These are phyloP conservation scores for Triplophysa dalaica DNA, from an alignment of 2,113 vertebrate genomes.

Conservation along the genomic window DNA sequence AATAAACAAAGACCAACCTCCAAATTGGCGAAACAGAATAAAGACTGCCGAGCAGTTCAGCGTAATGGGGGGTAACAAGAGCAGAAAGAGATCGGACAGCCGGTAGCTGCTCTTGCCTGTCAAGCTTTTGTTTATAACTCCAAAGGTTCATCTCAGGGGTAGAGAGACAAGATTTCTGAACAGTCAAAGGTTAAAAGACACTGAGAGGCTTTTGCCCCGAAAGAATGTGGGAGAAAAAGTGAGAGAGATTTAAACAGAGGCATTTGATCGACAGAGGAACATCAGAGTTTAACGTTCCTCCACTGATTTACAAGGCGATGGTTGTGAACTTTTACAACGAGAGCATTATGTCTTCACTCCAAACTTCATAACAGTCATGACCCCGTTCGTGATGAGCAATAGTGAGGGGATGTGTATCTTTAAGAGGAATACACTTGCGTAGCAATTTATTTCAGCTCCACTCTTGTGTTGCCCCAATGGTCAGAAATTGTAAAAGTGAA, in stretches of 20 bases:
- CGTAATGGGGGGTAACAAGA: neutral
- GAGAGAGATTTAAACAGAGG: slow-evolving; percentile 20
- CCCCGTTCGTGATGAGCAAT: neutral
- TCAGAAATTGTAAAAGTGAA: too few species aligned
- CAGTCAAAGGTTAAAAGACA: slow-evolving; percentile 42
- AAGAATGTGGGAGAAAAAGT: slow-evolving; percentile 16
- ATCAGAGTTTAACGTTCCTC: neutral
- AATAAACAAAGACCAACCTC: slow-evolving; percentile 8
- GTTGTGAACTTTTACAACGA: neutral
- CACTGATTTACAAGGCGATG: neutral
- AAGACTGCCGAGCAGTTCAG: neutral
- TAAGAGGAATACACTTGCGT: too few species aligned
- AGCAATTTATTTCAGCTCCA: too few species aligned
- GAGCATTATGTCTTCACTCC: neutral
- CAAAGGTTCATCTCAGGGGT: slow-evolving; percentile 19
- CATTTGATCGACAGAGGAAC: slow-evolving; percentile 17
- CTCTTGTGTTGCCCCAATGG: too few species aligned
- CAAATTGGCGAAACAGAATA: neutral
- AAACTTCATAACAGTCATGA: neutral
- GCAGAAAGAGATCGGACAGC: slow-evolving; percentile 7
- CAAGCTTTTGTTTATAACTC: slow-evolving; percentile 27
- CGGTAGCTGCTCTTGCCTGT: slow-evolving; percentile 9
- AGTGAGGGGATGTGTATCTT: neutral
- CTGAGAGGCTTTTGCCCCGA: slow-evolving; percentile 16
- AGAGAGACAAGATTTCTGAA: slow-evolving; percentile 12